phyloP scores from a whole-genome alignment of 2,113 vertebrate species.

The Lycocorax pyrrhopterus region DNA sequence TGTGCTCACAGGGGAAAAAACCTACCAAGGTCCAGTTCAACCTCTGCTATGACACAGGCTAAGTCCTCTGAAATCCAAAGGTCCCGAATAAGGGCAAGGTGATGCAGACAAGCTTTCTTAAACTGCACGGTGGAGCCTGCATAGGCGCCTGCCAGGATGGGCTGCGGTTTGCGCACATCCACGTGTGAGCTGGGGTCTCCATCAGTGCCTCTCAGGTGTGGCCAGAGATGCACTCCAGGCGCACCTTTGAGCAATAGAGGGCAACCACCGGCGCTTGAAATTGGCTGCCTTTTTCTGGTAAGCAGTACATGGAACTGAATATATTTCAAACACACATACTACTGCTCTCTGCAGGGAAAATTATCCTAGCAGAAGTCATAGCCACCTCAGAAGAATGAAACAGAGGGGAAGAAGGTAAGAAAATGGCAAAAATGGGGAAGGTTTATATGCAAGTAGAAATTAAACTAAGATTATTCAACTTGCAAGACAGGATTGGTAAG shows the following conservation, averaged over 20 bases:
- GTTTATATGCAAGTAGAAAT: not conserved
- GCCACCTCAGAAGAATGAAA: not conserved
- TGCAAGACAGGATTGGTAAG: not conserved
- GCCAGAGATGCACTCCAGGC: not conserved
- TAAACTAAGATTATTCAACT: not conserved
- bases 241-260: not conserved
- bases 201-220: not conserved
- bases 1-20: not conserved
- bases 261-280: not conserved
- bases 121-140: not conserved
- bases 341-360: not conserved
- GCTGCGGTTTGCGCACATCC: not conserved
- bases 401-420: not conserved
- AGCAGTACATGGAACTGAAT: not conserved
- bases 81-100: not conserved
- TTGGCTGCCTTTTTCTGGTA: not conserved
- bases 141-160: not conserved
- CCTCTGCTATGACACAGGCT: not conserved
- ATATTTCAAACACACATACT: not conserved
- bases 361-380: not conserved
- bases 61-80: not conserved
- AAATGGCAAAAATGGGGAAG: not conserved
- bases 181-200: not conserved
- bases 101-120: not conserved
- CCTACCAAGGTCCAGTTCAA: not conserved